Evolutionary conservation across 2,888 invertebrate species (phyloP).

Genomic region (Chaitophorus viminalis): DNA sequence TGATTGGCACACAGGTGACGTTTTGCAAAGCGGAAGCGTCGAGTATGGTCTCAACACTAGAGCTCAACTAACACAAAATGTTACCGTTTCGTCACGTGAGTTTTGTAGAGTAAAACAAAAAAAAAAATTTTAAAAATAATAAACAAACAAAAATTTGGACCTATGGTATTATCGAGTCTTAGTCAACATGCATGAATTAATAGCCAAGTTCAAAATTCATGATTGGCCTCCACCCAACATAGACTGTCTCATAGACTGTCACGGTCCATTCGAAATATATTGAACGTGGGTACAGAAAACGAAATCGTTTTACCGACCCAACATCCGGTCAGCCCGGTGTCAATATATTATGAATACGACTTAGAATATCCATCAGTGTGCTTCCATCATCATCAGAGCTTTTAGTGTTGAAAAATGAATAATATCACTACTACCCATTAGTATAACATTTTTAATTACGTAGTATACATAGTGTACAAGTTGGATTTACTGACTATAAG

Average conservation of each 20-base stretch:
- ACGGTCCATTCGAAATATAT: constrained; percentile 53
- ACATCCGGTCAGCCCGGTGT: not conserved
- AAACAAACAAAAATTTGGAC: constrained; percentile 40
- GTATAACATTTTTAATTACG: no score
- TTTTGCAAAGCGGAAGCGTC: constrained; percentile 61
- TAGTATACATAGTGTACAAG: no score
- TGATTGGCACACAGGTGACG: constrained; percentile 62
- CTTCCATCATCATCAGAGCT: constrained; percentile 59
- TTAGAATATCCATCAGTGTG: constrained; percentile 44
- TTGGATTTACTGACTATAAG: no score
- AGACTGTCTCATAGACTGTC: constrained; percentile 30
- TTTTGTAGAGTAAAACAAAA: constrained; percentile 31
- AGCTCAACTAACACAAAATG: constrained; percentile 50
- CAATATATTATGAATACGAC: constrained; percentile 39
- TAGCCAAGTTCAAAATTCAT: constrained; percentile 55
- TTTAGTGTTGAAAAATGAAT: constrained; percentile 4
- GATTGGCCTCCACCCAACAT: constrained; percentile 49
- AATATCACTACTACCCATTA: not conserved
- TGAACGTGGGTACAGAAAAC: constrained; percentile 44
- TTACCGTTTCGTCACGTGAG: constrained; percentile 59
- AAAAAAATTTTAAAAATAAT: constrained; percentile 28
- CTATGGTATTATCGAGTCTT: constrained; percentile 17
- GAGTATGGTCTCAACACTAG: constrained; percentile 61
- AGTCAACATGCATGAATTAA: constrained; percentile 56
- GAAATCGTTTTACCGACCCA: constrained; percentile 29